Evolutionary conservation across 2,888 invertebrate genomes (phyloP).

Genomic region (Erebia ligea): DNA sequence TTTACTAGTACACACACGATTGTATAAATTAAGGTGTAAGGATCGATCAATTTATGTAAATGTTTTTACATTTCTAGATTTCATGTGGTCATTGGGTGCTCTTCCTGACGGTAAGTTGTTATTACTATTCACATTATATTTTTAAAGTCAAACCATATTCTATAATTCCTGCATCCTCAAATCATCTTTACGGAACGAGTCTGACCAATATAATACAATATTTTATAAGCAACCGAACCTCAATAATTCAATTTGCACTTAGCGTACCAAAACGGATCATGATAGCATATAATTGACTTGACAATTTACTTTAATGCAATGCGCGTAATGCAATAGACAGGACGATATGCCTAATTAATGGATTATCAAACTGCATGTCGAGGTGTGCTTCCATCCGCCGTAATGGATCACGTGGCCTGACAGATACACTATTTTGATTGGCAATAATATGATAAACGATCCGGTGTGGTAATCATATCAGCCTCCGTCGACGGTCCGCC

Average conservation of each 20-base stretch:
- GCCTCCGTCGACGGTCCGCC: conserved; percentile 66
- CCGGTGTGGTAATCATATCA: conserved; percentile 75
- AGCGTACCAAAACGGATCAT: conserved; percentile 59
- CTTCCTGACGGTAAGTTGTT: conserved; percentile 96
- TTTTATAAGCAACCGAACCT: conserved; percentile 27
- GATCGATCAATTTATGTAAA: conserved; percentile 82
- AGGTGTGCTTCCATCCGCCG: conserved; percentile 60
- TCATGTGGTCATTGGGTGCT: conserved; percentile 99
- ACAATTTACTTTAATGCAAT: conserved; percentile 54
- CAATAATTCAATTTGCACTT: conserved; percentile 48
- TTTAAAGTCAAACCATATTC: conserved; percentile 61
- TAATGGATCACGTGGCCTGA: conserved; percentile 76
- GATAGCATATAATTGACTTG: conserved; percentile 58
- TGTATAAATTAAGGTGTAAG: conserved; percentile 73
- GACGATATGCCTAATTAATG: conserved; percentile 62
- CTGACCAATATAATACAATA: conserved; percentile 28
- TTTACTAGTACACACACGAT: conserved; percentile 56
- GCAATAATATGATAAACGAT: conserved; percentile 81
- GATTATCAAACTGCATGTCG: conserved; percentile 52
- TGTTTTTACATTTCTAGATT: conserved; percentile 92
- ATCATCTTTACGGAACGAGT: conserved; percentile 47
- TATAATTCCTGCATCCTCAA: conserved; percentile 60
- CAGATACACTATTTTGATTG: conserved; percentile 84
- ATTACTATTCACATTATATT: conserved; percentile 61
- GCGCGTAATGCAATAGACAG: conserved; percentile 50